Evolutionary conservation across 2,797 vertebrate species (phyloP).

Genomic region (Spheniscus humboldti): DNA sequence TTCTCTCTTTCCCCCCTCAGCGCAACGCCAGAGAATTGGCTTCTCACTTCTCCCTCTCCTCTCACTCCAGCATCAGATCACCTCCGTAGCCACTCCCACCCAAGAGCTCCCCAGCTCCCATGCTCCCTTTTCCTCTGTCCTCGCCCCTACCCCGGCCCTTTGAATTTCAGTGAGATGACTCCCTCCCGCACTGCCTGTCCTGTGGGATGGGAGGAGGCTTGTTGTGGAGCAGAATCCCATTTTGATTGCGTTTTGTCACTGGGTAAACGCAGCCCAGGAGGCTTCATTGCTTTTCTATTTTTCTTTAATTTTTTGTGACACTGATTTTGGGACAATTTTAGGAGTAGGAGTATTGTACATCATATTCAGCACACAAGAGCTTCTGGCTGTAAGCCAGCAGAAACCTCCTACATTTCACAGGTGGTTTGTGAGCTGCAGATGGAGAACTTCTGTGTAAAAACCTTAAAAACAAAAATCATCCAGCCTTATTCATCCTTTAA

Average conservation of each 20-base stretch:
- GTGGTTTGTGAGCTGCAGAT: neutral
- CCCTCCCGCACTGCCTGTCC: neutral
- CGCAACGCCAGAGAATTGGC: neutral
- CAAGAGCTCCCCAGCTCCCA: fast-evolving
- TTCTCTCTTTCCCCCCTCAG: neutral
- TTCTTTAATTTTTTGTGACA: neutral
- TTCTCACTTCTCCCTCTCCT: neutral
- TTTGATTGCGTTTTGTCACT: neutral
- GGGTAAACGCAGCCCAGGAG: neutral
- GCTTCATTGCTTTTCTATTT: neutral
- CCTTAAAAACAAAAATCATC: neutral
- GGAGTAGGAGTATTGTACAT: neutral
- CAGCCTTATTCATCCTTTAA: neutral
- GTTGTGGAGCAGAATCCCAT: neutral
- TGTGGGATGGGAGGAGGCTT: neutral
- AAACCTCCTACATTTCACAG: slow-evolving; percentile 17
- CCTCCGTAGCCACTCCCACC: neutral
- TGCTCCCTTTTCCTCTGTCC: neutral
- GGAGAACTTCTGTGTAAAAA: neutral
- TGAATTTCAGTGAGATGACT: neutral
- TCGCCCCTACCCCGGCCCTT: neutral
- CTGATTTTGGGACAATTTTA: neutral
- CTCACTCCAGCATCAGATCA: too few species aligned
- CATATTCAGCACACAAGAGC: neutral
- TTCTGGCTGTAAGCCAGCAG: neutral